Evolutionary conservation across 2,888 invertebrate species (phyloP).

Genomic region (Chloromyia formosa): DNA sequence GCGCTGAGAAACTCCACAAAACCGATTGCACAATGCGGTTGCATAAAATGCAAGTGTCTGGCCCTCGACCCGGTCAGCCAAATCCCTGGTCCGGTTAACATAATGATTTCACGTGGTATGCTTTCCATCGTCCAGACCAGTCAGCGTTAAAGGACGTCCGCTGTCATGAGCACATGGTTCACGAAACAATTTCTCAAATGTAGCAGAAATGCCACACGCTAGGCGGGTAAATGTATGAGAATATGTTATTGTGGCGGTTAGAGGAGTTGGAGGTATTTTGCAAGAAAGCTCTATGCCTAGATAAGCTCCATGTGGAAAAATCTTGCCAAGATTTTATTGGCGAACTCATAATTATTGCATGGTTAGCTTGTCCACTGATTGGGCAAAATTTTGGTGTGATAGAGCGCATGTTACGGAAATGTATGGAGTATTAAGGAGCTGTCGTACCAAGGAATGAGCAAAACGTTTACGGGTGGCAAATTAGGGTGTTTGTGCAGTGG

Average conservation of each 20-base stretch:
- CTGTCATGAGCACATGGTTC: slow-evolving; percentile 37
- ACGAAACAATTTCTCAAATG: slow-evolving; percentile 30
- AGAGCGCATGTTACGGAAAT: slow-evolving; percentile 8
- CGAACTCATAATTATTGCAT: slow-evolving; percentile 12
- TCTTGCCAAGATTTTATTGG: slow-evolving; percentile 26
- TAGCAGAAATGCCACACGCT: not conserved
- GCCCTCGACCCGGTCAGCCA: not conserved
- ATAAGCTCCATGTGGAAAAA: slow-evolving; percentile 6
- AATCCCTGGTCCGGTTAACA: not conserved
- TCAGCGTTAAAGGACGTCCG: slow-evolving; percentile 8
- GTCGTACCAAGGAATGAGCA: too few species aligned
- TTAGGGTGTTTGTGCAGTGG: too few species aligned
- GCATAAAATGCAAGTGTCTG: slow-evolving; percentile 23
- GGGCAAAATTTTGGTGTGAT: not conserved
- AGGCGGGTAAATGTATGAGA: not conserved
- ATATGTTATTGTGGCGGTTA: not conserved
- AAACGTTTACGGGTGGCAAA: too few species aligned
- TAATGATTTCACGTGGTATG: not conserved
- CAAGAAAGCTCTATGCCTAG: slow-evolving; percentile 20
- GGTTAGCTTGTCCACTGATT: slow-evolving; percentile 9
- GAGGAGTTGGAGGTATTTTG: too few species aligned
- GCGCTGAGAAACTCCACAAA: slow-evolving; percentile 1
- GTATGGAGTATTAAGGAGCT: slow-evolving; percentile 30
- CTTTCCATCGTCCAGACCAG: not conserved
- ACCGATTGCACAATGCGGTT: slow-evolving; percentile 35